Conservation (phyloP, 1,140 invertebrate genomes). For the Acromyrmex echinatior region DNA sequence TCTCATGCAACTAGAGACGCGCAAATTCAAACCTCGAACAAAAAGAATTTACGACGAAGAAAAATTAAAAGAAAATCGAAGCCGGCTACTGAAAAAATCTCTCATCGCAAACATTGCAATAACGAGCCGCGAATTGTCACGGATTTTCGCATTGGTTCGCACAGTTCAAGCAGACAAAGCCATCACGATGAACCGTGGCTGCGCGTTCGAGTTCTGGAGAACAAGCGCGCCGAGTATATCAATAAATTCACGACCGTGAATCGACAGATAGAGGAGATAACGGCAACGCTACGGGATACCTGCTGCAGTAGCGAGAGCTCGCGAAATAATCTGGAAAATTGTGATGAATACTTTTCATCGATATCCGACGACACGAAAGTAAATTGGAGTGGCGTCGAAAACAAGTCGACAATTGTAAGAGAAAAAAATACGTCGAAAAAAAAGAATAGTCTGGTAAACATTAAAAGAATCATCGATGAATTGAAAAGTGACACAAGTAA, state of each 20-base stretch:
- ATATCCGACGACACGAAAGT: neutral
- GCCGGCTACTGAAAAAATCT: neutral
- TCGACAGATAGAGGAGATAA: conserved; percentile 53
- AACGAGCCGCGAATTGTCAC: neutral
- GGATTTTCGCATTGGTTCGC: neutral
- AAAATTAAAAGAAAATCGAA: neutral
- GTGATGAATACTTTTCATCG: neutral
- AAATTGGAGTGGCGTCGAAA: neutral
- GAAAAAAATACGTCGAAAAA: neutral
- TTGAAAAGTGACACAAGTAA: neutral
- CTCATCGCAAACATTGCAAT: neutral
- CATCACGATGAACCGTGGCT: neutral
- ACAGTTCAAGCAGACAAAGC: neutral
- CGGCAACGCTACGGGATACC: conserved; percentile 34
- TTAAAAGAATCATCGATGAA: neutral
- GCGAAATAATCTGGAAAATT: neutral
- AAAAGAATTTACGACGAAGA: neutral
- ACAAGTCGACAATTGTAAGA: neutral
- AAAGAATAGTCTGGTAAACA: neutral
- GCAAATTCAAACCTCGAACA: conserved; percentile 43
- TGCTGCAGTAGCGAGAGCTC: conserved; percentile 3
- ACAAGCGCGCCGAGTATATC: conserved; percentile 34
- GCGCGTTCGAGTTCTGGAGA: neutral
- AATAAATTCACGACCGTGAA: conserved; percentile 47
- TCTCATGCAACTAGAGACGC: conserved; percentile 1